Percentiles rank a stretch among this genome's conserved stretches.
Conservation (phyloP, 2,888 invertebrate genomes). For the Nomada fabriciana region DNA sequence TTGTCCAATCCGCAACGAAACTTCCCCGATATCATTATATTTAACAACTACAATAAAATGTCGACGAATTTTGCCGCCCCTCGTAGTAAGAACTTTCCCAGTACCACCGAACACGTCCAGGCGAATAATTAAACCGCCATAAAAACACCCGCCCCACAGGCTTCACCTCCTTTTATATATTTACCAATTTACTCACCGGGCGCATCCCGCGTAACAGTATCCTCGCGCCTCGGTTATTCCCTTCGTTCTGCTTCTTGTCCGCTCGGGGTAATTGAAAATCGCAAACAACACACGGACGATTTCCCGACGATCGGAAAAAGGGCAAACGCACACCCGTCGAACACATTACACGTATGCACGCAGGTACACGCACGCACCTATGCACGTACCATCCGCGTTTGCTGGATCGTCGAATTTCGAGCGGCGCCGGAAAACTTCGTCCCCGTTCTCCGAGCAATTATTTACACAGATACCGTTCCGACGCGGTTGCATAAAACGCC, state of each 20-base stretch:
- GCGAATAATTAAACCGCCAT: too few relatives aligned
- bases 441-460: constrained; percentile 45
- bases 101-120: too few relatives aligned
- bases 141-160: too few relatives aligned
- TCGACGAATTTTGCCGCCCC: too few relatives aligned
- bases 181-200: constrained; percentile 1
- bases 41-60: too few relatives aligned
- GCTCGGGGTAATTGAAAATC: constrained; percentile 46
- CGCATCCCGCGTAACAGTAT: background rate
- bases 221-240: background rate
- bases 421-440: background rate
- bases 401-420: constrained; percentile 1
- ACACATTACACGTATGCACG: too few relatives aligned
- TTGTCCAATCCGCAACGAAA: too few relatives aligned
- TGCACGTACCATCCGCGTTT: background rate
- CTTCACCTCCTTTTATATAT: background rate
- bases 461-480: constrained; percentile 34
- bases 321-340: background rate
- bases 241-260: constrained; percentile 17
- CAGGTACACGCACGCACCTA: background rate
- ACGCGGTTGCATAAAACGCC: constrained; percentile 15
- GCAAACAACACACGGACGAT: constrained; percentile 23
- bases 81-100: too few relatives aligned
- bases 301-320: constrained; percentile 14
- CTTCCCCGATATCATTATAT: too few relatives aligned